phyloP scores from a whole-genome alignment of 2,113 vertebrate species.

The Petrocephalus microphthalmus region DNA sequence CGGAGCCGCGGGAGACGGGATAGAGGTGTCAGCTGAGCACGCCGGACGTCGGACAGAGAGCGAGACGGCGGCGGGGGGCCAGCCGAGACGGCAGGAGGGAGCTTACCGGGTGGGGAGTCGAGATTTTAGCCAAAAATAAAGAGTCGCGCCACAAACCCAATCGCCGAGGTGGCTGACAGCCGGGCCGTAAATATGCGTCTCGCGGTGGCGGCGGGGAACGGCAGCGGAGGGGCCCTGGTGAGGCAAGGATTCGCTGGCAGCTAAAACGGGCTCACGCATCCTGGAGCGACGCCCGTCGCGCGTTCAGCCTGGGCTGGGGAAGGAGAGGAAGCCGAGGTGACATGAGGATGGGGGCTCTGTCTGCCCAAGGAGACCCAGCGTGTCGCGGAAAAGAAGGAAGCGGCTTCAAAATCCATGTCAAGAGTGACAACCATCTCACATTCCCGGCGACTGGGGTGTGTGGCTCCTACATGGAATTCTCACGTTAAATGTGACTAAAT shows the following conservation, averaged over 20 bases:
- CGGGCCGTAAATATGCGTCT: not conserved
- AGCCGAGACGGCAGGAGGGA: not conserved
- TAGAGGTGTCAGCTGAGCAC: not conserved
- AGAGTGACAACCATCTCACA: not conserved
- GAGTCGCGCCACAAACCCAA: not conserved
- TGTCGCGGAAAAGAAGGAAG: not conserved
- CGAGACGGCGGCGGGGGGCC: not conserved
- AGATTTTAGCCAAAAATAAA: not conserved
- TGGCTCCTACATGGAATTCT: not conserved
- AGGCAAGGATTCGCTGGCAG: not conserved
- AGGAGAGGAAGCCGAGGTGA: not conserved
- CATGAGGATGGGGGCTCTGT: not conserved
- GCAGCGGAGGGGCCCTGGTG: not conserved
- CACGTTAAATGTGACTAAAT: not conserved
- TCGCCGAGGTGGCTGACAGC: not conserved
- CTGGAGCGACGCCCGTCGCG: not conserved
- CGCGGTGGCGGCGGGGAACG: not conserved
- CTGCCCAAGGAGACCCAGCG: not conserved
- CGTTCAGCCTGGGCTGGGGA: not conserved
- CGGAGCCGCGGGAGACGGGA: not conserved
- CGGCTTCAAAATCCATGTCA: not conserved
- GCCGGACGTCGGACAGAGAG: not conserved
- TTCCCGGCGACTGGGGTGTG: not conserved
- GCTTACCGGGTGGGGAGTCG: not conserved
- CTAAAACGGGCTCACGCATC: not conserved